phyloP scores from a whole-genome alignment of 2,888 invertebrate genomes.

The Drosophila mulleri region DNA sequence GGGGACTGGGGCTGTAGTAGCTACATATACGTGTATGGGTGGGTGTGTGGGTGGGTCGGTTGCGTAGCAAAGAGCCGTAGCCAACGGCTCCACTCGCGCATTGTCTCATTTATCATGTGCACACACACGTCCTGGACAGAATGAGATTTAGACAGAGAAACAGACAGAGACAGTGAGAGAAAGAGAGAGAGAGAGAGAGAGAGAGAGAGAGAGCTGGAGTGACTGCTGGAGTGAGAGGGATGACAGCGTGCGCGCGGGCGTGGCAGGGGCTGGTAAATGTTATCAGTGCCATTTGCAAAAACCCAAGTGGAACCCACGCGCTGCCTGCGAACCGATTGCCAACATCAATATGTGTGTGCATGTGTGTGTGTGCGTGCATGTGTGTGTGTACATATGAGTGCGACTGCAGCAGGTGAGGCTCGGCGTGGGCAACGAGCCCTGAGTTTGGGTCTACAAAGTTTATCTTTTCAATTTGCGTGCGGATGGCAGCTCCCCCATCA shows the following conservation, averaged over 20 bases:
- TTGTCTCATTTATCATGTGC: constrained; percentile 77
- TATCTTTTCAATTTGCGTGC: constrained; percentile 76
- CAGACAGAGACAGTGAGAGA: not conserved
- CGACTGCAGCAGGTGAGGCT: constrained; percentile 53
- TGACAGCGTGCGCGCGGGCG: constrained; percentile 8
- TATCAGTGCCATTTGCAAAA: constrained; percentile 73
- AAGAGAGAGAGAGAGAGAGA: not conserved
- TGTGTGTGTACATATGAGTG: constrained; percentile 10
- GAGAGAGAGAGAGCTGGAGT: not conserved
- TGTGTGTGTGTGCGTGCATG: not conserved
- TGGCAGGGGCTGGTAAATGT: constrained; percentile 49
- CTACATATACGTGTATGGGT: too few relatives aligned
- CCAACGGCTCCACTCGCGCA: constrained; percentile 66
- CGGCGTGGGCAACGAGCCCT: constrained; percentile 1
- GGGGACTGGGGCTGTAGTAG: not conserved
- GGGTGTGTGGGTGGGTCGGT: not conserved
- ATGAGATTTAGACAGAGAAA: constrained; percentile 24
- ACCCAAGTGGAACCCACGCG: constrained; percentile 68
- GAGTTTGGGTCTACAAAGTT: constrained; percentile 72
- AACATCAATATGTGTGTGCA: constrained; percentile 60
- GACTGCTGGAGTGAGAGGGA: constrained; percentile 10
- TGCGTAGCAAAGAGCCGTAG: constrained; percentile 40
- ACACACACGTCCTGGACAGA: constrained; percentile 58
- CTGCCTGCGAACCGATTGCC: constrained; percentile 71
- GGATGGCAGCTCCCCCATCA: constrained; percentile 52